Evolutionary conservation across 2,888 invertebrate genomes (phyloP).

Genomic region (Heliconius charithonia): DNA sequence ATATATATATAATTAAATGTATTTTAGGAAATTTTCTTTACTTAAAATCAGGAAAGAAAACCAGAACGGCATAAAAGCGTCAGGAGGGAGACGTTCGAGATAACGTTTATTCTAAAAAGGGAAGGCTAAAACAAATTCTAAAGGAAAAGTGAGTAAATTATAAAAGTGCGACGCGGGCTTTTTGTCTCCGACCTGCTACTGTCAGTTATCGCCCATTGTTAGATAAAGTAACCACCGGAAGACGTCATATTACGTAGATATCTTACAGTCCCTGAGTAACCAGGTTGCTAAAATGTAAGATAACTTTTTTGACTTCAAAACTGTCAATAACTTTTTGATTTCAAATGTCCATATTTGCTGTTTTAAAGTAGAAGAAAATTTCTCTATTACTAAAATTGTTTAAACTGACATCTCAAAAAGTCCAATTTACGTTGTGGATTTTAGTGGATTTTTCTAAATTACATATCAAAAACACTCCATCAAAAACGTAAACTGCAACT

Average conservation of each 20-base stretch:
- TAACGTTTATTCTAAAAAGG: slow-evolving; percentile 67
- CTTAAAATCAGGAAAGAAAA: slow-evolving; percentile 13
- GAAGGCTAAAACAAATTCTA: slow-evolving; percentile 59
- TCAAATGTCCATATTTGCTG: neutral
- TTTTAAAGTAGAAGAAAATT: no score
- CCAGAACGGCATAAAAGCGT: slow-evolving; percentile 35
- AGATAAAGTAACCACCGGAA: slow-evolving; percentile 36
- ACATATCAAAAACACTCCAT: neutral
- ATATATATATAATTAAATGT: neutral
- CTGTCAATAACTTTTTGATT: neutral
- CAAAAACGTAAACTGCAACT: neutral
- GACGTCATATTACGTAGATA: slow-evolving; percentile 23
- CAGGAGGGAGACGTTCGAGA: slow-evolving; percentile 60
- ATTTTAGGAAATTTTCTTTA: neutral
- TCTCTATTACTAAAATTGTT: no score
- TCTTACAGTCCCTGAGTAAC: slow-evolving; percentile 1
- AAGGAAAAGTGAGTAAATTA: slow-evolving; percentile 74
- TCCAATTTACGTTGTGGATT: neutral
- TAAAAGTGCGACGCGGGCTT: slow-evolving; percentile 69
- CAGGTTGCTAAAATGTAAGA: neutral
- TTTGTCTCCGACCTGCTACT: slow-evolving; percentile 68
- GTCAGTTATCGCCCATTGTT: slow-evolving; percentile 59
- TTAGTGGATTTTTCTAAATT: neutral
- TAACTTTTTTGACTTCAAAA: no score
- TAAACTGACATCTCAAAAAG: neutral